phyloP scores from a whole-genome alignment of 2,888 invertebrate species.

The Miltochrista miniata region DNA sequence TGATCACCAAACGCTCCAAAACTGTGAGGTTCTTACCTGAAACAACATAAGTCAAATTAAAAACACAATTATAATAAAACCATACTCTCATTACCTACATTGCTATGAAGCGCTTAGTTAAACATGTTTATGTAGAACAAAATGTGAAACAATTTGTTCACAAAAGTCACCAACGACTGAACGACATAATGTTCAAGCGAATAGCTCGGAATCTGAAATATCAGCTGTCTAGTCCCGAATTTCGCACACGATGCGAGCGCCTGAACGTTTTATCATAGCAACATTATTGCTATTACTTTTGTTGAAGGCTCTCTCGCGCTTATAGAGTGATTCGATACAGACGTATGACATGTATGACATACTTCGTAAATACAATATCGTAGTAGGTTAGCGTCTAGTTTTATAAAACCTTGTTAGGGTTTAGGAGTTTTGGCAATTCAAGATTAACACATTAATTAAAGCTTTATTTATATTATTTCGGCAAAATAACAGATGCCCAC shows the following conservation, averaged over 20 bases:
- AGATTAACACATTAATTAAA: no score
- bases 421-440: no score
- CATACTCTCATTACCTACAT: background rate
- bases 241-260: conserved; percentile 16
- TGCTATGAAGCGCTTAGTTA: background rate
- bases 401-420: background rate
- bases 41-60: conserved; percentile 25
- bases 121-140: background rate
- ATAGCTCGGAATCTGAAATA: conserved; percentile 12
- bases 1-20: conserved; percentile 1
- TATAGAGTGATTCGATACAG: background rate
- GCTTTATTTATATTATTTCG: no score
- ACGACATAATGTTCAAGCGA: conserved; percentile 4
- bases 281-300: conserved; percentile 25
- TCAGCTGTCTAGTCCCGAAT: conserved; percentile 5
- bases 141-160: background rate
- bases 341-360: background rate
- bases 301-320: conserved; percentile 25
- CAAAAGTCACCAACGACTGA: conserved; percentile 2
- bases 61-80: background rate
- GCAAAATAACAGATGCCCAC: no score
- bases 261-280: conserved; percentile 26
- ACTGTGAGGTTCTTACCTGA: conserved; percentile 28
- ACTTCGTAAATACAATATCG: no score
- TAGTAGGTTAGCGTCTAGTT: background rate